Evolutionary conservation across 2,113 vertebrate species (phyloP).

Genomic region (Cyanocitta stelleri): DNA sequence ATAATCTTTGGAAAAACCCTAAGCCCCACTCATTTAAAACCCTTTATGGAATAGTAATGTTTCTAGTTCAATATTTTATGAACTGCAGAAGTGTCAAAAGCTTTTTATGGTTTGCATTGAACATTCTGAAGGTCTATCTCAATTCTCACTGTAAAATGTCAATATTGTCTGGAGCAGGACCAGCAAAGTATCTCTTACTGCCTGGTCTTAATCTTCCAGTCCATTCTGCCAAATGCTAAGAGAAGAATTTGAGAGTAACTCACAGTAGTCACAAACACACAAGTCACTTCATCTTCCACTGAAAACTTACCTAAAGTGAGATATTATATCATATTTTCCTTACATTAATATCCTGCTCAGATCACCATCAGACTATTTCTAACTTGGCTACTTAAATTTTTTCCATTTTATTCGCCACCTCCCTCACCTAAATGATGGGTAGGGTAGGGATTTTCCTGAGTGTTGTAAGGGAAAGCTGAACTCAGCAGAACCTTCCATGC

Average conservation of each 20-base stretch:
- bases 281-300: neutral
- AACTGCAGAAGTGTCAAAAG: neutral
- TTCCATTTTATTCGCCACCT: neutral
- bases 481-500: neutral
- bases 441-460: neutral
- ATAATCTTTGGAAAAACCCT: neutral
- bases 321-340: neutral
- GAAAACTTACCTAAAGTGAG: neutral
- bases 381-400: neutral
- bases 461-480: neutral
- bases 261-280: neutral
- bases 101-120: neutral
- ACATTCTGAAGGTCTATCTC: neutral
- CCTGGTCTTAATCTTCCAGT: neutral
- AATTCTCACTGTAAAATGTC: neutral
- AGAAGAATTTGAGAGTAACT: neutral
- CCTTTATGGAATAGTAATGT: neutral
- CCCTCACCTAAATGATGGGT: neutral
- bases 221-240: neutral
- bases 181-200: neutral
- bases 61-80: neutral
- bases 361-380: neutral
- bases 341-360: neutral
- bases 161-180: neutral
- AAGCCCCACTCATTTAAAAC: neutral